A percentile compares a stretch with the other conserved stretches of the same genome.
Conservation (phyloP, 2,797 vertebrate species). For the Vultur gryphus region DNA sequence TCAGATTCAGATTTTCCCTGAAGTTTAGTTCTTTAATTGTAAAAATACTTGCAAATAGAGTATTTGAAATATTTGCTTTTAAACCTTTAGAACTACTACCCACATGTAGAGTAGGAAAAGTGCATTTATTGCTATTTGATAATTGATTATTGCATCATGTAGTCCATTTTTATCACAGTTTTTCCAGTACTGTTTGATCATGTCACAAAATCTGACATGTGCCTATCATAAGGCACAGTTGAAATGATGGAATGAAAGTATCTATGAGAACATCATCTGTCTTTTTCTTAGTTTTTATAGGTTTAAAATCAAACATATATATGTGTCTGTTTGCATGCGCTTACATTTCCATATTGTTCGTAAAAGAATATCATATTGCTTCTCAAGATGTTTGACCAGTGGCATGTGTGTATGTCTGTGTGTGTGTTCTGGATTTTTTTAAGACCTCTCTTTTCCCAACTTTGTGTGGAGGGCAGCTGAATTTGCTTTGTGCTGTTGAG, state of each 20-base stretch:
- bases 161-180: background rate
- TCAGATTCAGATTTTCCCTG: background rate
- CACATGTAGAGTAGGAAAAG: background rate
- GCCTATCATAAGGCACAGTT: background rate
- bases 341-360: background rate
- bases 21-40: background rate
- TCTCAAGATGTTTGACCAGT: background rate
- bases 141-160: background rate
- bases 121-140: background rate
- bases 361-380: background rate
- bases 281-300: background rate
- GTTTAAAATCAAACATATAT: background rate
- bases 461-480: background rate
- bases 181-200: background rate
- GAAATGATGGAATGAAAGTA: background rate
- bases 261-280: background rate
- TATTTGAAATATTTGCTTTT: background rate
- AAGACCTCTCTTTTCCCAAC: background rate
- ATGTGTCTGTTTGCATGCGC: background rate
- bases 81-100: background rate
- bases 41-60: background rate
- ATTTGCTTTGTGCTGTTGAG: conserved; percentile 36
- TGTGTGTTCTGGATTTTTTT: background rate
- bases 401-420: background rate
- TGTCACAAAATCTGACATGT: background rate